These are phyloP conservation scores for Bedellia somnulentella DNA, from an alignment of 2,888 invertebrate species.

Conservation along the genomic window DNA sequence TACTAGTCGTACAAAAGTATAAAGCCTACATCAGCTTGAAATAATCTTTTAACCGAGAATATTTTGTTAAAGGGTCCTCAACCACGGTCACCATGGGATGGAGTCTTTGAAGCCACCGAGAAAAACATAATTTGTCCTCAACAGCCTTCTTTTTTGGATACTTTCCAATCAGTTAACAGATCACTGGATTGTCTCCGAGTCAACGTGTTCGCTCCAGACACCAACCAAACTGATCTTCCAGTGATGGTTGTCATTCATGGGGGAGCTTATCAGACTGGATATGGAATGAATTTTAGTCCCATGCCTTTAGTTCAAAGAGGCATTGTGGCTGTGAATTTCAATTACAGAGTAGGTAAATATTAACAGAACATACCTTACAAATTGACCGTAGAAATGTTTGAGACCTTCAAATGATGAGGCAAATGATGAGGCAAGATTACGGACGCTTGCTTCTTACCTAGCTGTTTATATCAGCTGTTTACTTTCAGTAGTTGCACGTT, in stretches of 20 bases:
- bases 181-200: slow-evolving; percentile 4
- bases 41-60: too few relatives aligned
- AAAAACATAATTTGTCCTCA: slow-evolving; percentile 7
- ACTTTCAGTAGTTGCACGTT: too few relatives aligned
- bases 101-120: slow-evolving; percentile 5
- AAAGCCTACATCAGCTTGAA: too few relatives aligned
- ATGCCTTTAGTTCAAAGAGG: background rate
- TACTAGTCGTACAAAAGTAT: too few relatives aligned
- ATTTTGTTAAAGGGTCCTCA: slow-evolving; percentile 7
- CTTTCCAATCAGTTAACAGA: background rate
- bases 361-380: too few relatives aligned
- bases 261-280: slow-evolving; percentile 2
- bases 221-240: background rate
- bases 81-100: slow-evolving; percentile 5
- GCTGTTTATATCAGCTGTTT: too few relatives aligned
- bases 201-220: slow-evolving; percentile 5
- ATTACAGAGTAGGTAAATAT: slow-evolving; percentile 6
- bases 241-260: slow-evolving; percentile 5
- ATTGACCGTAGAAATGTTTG: too few relatives aligned
- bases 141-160: background rate
- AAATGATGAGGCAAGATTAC: too few relatives aligned
- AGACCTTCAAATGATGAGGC: too few relatives aligned
- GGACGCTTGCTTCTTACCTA: too few relatives aligned
- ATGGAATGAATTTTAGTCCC: background rate
- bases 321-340: slow-evolving; percentile 3